These are phyloP conservation scores for Drymonia ruficornis DNA, from an alignment of 2,888 invertebrate species.

Conservation along the genomic window DNA sequence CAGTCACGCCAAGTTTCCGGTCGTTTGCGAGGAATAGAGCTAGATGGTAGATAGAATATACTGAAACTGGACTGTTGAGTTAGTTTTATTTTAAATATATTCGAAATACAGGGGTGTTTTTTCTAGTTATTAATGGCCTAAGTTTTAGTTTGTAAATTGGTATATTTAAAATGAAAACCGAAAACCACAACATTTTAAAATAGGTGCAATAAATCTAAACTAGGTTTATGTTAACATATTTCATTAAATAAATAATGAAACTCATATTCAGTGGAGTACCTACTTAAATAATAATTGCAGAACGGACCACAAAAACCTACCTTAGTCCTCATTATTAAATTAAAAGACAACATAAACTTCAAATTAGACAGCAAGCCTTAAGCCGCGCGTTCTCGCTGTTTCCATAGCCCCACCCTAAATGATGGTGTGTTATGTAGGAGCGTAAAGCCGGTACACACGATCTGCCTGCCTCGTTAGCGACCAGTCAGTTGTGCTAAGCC, in stretches of 20 bases:
- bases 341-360: not conserved
- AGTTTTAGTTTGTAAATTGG: no score
- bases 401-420: slow-evolving; percentile 24
- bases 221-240: no score
- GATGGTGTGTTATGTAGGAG: slow-evolving; percentile 14
- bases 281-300: no score
- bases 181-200: no score
- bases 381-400: slow-evolving; percentile 10
- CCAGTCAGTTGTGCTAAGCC: slow-evolving; percentile 19
- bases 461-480: slow-evolving; percentile 27
- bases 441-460: slow-evolving; percentile 13
- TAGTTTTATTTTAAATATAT: not conserved
- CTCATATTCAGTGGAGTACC: no score
- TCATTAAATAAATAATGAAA: no score
- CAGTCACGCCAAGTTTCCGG: slow-evolving; percentile 39
- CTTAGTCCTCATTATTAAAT: no score
- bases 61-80: not conserved
- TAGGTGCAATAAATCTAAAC: no score
- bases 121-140: not conserved
- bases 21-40: slow-evolving; percentile 22
- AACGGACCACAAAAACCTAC: no score
- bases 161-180: no score
- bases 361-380: not conserved
- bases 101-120: not conserved
- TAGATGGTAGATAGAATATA: slow-evolving; percentile 5